Conservation (phyloP, 2,888 invertebrate species). For the Agonopterix subpropinquella region DNA sequence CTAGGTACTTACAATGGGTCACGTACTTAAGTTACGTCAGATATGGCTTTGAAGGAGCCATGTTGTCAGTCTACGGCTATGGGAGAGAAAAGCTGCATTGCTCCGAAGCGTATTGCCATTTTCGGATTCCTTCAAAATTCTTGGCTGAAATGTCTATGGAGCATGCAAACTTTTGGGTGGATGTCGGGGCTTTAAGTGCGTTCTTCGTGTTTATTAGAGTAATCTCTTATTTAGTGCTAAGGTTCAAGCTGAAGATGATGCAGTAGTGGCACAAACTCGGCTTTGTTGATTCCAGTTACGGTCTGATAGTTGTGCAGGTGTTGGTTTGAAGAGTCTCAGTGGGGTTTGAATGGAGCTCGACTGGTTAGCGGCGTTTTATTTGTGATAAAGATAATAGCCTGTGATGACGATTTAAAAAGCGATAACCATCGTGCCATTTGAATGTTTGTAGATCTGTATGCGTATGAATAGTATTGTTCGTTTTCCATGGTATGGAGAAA, state of each 20-base stretch:
- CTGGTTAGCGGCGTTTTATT: not conserved
- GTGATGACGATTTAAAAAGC: too few relatives aligned
- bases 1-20: constrained; percentile 90
- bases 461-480: too few relatives aligned
- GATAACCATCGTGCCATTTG: too few relatives aligned
- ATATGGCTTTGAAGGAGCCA: constrained; percentile 94
- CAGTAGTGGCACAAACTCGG: constrained; percentile 37
- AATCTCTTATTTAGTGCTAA: constrained; percentile 88
- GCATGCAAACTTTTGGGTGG: constrained; percentile 85
- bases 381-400: too few relatives aligned
- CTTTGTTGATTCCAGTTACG: constrained; percentile 7
- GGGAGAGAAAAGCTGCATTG: constrained; percentile 89
- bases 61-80: constrained; percentile 94
- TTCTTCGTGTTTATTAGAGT: constrained; percentile 87
- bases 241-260: constrained; percentile 83
- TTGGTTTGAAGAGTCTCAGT: constrained; percentile 3
- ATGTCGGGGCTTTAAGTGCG: constrained; percentile 86
- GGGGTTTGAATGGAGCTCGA: not conserved
- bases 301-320: constrained; percentile 3
- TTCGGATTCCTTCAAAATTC: constrained; percentile 86
- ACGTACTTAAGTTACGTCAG: constrained; percentile 91
- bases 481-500: not conserved
- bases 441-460: too few relatives aligned
- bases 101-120: constrained; percentile 88
- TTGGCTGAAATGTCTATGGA: constrained; percentile 91